These are phyloP conservation scores for Eupithecia subfuscata DNA, from an alignment of 2,888 invertebrate genomes.

Conservation along the genomic window DNA sequence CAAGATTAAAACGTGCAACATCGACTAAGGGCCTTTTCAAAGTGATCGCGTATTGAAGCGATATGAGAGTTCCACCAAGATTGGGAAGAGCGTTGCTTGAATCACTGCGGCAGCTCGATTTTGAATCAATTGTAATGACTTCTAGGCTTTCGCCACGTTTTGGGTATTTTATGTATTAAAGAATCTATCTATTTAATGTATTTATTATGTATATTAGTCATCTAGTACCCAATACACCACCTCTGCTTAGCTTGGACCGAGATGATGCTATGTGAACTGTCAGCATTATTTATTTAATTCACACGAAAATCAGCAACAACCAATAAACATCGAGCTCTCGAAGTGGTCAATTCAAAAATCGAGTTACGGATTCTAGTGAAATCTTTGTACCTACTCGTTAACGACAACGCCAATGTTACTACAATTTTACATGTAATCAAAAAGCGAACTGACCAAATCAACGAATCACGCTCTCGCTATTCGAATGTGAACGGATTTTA, in stretches of 20 bases:
- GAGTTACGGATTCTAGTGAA: background rate
- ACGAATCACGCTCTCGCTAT: background rate
- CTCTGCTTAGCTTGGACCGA: too few species aligned
- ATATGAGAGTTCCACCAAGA: background rate
- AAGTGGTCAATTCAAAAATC: background rate
- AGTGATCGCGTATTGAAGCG: background rate
- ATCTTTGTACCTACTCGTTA: background rate
- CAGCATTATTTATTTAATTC: too few species aligned
- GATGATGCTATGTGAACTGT: too few species aligned
- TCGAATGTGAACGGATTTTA: background rate
- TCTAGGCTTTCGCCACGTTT: background rate
- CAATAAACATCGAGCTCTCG: background rate
- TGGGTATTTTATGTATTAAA: too few species aligned
- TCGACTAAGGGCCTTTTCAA: background rate
- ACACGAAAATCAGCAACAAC: background rate
- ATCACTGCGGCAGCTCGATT: background rate
- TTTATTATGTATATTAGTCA: too few species aligned
- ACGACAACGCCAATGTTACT: background rate
- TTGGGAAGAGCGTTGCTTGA: background rate
- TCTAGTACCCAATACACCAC: too few species aligned
- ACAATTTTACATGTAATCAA: background rate
- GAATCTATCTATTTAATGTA: too few species aligned
- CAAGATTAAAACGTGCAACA: background rate
- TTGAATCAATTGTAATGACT: background rate
- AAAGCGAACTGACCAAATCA: background rate